Evolutionary conservation across 2,113 vertebrate species (phyloP), one percentile per base, ranked within the genome.

Genomic region (Cnemophilus loriae): DNA sequence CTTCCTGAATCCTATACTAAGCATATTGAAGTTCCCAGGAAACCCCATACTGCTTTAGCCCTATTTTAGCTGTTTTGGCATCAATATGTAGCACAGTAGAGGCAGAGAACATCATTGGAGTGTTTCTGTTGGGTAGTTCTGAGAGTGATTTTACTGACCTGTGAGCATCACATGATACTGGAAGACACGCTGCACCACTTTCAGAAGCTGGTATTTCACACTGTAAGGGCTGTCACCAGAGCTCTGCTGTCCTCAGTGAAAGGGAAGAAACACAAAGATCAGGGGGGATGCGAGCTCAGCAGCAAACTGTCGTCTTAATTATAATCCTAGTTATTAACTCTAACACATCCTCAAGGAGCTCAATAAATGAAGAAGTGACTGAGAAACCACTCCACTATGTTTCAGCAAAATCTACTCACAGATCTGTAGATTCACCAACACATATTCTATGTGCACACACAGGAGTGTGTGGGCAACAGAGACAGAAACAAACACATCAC

Each of bases 141-240:
- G 39, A 64, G 44, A 69, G 35, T 20, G 14, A 65, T 78, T 84
- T 92, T 92, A 87, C 98, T 97, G 94, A 99, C 99, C 99, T 95
- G 99, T 99, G 89, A 99, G 99, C 79, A 99, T 98, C 97, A 99
- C 98, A 68, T 96, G 98, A 93, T 99, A 99, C 96, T 99, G 99
- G 97, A 99, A 98, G 59, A 99, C 97, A 27, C 98, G 99, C 71
- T 99, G 98, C 4, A 99, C 98, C 69, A 99, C 98, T 96, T 98
- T 98, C 94, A 99, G 96, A 90, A 99, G 98, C 96, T 98, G 98
- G 52, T 99, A 98, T 94, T 98, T 99, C 83, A 99, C 91, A 68
- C 92, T 98, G 89, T 97, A 95, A 79, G 97, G 96, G 24, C 98
- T 97, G 35, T 97, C 97, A 33, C 93, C 96, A 53, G 94, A 97